phyloP scores from a whole-genome alignment of 1,140 invertebrate genomes.

The Aphidius gifuensis region DNA sequence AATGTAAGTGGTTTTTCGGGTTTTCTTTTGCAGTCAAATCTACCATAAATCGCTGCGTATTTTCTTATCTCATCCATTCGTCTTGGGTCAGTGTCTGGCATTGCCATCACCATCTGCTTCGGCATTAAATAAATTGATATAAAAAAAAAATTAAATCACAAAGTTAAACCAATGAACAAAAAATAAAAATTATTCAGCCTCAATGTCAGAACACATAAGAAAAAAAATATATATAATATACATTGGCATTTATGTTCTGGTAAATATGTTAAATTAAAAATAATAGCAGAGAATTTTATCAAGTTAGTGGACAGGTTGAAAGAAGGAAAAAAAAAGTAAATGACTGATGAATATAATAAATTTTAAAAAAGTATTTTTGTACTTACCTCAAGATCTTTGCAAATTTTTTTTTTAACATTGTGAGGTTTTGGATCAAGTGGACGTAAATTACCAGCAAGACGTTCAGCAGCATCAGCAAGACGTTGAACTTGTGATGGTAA shows the following conservation, averaged over 20 bases:
- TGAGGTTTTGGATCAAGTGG: conserved; percentile 83
- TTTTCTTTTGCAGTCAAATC: conserved; percentile 94
- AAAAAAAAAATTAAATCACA: conserved; percentile 13
- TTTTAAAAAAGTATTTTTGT: conserved; percentile 11
- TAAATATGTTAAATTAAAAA: conserved; percentile 6
- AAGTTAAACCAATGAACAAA: neutral
- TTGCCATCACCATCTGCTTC: conserved; percentile 74
- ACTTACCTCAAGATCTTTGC: conserved; percentile 82
- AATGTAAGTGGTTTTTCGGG: conserved; percentile 93
- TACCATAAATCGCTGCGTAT: conserved; percentile 94
- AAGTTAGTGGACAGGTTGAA: neutral
- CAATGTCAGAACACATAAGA: neutral
- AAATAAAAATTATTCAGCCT: neutral
- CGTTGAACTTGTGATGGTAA: conserved; percentile 80
- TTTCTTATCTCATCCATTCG: conserved; percentile 92
- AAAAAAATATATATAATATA: neutral
- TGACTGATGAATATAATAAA: neutral
- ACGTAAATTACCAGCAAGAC: conserved; percentile 78
- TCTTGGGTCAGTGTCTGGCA: conserved; percentile 82
- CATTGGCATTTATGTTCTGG: conserved; percentile 11
- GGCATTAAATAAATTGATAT: neutral
- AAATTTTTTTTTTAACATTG: conserved; percentile 89
- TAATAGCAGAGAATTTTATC: neutral
- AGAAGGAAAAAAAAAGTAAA: conserved; percentile 3
- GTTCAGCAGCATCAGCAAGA: conserved; percentile 77